Evolutionary conservation across 2,113 vertebrate species (phyloP).

Genomic region (Lophochroa leadbeateri): DNA sequence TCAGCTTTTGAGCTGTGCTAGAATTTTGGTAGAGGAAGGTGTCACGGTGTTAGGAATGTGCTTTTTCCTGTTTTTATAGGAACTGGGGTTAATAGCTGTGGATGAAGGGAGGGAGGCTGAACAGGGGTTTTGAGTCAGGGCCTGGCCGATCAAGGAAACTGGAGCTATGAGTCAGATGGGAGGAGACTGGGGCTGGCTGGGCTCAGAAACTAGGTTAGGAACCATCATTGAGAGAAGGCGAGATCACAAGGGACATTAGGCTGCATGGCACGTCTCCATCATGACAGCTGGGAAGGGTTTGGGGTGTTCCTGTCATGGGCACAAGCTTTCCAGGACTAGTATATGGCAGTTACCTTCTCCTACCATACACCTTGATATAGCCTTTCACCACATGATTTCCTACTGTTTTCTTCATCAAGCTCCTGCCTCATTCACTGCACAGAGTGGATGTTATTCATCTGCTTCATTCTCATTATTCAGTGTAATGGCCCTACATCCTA

Average conservation of each 20-base stretch:
- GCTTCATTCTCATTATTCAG: constrained; percentile 51
- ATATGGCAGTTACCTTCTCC: not conserved
- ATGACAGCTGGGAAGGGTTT: not conserved
- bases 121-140: constrained; percentile 8
- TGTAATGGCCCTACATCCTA: constrained; percentile 56
- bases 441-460: constrained; percentile 9
- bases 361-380: not conserved
- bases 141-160: constrained; percentile 26
- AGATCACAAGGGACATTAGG: not conserved
- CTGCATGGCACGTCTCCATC: not conserved
- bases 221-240: rapidly evolving
- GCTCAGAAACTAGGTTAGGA: not conserved
- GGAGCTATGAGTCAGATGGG: constrained; percentile 58
- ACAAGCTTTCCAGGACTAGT: not conserved
- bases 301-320: not conserved
- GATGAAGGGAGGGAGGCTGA: constrained; percentile 53
- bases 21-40: constrained; percentile 54
- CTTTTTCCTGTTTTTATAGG: constrained; percentile 70
- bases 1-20: not conserved
- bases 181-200: constrained; percentile 24
- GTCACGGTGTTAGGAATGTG: constrained; percentile 49
- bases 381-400: not conserved
- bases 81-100: constrained; percentile 47
- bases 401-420: not conserved
- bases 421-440: not conserved